Base-by-base conservation (phyloP, 2,888 invertebrate genomes). In the Crioceris asparagi region DNA sequence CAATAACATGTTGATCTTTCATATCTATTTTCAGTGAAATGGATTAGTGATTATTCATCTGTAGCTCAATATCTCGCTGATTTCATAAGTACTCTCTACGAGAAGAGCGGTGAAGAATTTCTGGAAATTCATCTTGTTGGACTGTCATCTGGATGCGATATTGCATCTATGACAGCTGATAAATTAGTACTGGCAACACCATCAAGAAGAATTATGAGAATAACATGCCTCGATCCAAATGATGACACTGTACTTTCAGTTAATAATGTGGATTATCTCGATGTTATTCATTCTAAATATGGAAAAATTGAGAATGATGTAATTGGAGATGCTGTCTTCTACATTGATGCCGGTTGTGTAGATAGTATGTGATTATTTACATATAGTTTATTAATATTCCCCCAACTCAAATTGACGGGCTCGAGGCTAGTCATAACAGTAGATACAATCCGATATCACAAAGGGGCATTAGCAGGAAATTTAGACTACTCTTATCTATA, bases 41-140 rank as follows among this genome's bases (percentile, higher is more conserved):
- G 31, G 8, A 18, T 38, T 27, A 27, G 14, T 23, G 26, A 33
- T 32, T 38, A 36, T 21, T 36, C 34, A 17, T 23, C 34, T n/a
- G 34, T 36, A n/a, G 44, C 43, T 14, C 12, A 26, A 17, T 34
- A 38, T 17, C 29, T 50, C 12, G 43, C 39, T 2, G 46, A 45
- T 17, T 50, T 50, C 38, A 40, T 49, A 17, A 21, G 18, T 12
- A 39, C 32, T 15, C 25, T 50, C 11, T 44, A 45, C 25, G 39
- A 35, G 21, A 45, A 43, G 39, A 49, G 47, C 14, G 43, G 36
- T 4, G 48, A 49, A 36, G 32, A 39, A 23, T 46, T 44, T 40
- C 40, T 50, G 34, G 44, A 49, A 33, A 43, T 48, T 38, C 50
- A 49, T 39, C 32, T 50, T 35, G 44, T 51, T 3, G 49, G 48